Evolutionary conservation across 2,113 vertebrate genomes (phyloP), one percentile per base, ranked within the genome.

Genomic region (Cynopterus brachyotis): DNA sequence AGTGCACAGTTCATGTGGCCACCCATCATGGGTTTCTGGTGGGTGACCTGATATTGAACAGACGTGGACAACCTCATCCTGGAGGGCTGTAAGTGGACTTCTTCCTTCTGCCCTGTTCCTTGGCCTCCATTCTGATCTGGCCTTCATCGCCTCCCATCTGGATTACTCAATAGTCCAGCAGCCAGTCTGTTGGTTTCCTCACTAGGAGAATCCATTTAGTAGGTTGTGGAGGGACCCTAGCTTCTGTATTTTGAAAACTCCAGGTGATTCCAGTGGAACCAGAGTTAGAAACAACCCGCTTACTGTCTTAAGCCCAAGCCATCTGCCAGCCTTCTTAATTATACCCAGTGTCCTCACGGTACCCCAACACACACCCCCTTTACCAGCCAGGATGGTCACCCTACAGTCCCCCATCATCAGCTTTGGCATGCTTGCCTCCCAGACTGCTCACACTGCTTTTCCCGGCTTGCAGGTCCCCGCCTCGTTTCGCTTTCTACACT

Each of bases 101-200:
- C 53, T 72, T n/a, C 42, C 70, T 78, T 20, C n/a, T 37, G 40
- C 5, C 3, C 11, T 0, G 6, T 6, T 17, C 53, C 24, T n/a
- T 8, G 24, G 40, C 47, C 24, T 62, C 45, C 4, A 0, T 15
- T 10, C 22, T 26, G 28, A n/a, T 17, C 66, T 4, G 30, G 16
- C 5, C 55, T 55, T 78, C 17, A 0, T 47, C 20, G 3, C 40
- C 12, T 50, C 28, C 28, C 0, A 0, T 16, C 66, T 73, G 26
- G n/a, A 24, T 35, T 0, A 1, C 32, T 45, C 32, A 1, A 0
- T 4, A 47, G 20, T 22, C 47, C 8, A 3, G 9, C 12, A 40
- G 42, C 13, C 45, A 53, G 17, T 9, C 60, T 26, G 1, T 50
- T 70, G 50, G 20, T 57, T 66, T 93, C 42, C 62, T 28, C 1